These are phyloP conservation scores for Caenorhabditis japonica DNA, from an alignment of 2,888 invertebrate genomes.

Conservation along the genomic window DNA sequence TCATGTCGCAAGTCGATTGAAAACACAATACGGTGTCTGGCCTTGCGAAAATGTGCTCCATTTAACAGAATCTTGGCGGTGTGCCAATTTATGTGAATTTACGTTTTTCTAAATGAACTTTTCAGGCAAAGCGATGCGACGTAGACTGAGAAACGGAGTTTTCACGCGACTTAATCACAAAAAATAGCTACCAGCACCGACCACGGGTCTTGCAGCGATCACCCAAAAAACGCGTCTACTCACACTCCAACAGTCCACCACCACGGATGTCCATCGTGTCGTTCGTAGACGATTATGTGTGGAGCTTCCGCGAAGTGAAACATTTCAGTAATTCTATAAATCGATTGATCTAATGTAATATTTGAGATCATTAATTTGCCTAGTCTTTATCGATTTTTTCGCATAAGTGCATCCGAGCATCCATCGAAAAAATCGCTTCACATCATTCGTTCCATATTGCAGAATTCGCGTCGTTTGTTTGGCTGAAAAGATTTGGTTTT, in stretches of 20 bases:
- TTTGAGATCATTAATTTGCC: not conserved
- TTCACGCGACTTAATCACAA: too few species aligned
- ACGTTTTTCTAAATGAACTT: too few species aligned
- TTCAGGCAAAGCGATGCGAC: too few species aligned
- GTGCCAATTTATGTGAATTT: too few species aligned
- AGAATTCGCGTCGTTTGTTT: not conserved
- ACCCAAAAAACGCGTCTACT: too few species aligned
- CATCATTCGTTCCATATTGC: slow-evolving; percentile 5
- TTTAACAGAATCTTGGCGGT: too few species aligned
- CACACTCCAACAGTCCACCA: slow-evolving; percentile 42
- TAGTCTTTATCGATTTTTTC: slow-evolving; percentile 34
- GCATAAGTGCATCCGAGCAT: slow-evolving; percentile 47
- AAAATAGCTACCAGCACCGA: too few species aligned
- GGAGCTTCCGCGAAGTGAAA: slow-evolving; percentile 46
- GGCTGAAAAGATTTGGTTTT: not conserved
- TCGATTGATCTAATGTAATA: not conserved
- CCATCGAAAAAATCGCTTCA: slow-evolving; percentile 47
- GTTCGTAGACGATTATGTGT: slow-evolving; percentile 38
- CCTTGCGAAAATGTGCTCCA: too few species aligned
- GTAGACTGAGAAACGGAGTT: too few species aligned
- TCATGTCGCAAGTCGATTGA: too few species aligned
- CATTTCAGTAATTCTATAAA: slow-evolving; percentile 32
- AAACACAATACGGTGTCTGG: too few species aligned
- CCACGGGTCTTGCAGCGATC: too few species aligned
- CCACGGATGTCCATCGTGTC: slow-evolving; percentile 28